Base-by-base conservation (phyloP, 2,888 invertebrate species). In the Megastigmus dorsalis region DNA sequence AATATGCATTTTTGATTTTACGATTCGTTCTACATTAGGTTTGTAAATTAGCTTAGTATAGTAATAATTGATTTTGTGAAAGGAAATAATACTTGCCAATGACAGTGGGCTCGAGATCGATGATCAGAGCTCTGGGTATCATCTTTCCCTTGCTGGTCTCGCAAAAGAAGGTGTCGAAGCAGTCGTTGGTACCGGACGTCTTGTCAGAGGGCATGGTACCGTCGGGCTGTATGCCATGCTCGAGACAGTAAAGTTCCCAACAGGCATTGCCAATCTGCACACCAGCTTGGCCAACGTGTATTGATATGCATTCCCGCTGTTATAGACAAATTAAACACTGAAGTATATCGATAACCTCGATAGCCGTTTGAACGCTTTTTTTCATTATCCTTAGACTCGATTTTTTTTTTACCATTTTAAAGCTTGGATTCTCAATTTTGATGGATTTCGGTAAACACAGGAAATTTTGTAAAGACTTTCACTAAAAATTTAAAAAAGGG, bases 81-180 rank as follows among this genome's bases (percentile, higher is more conserved):
- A n/a, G n/a, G n/a, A n/a, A n/a, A n/a, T n/a, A n/a, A 41, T 30
- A 33, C n/a, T 23, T 82, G 91, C 91, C 91, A 78, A 98, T 96
- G 84, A 98, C 98, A 80, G 97, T 97, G 77, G 98, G 98, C 89
- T 98, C 98, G 88, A 98, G 90, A 89, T 98, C 98, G 6, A 98
- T 97, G 85, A 97, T 97, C 71, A 97, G 96, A 45, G 95, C 96
- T 82, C 97, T 91, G 62, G 97, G 97, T 9, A 98, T 97, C 87
- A 98, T 97, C 87, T 98, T 98, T 84, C 97, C 98, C 43, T 96
- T 95, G 63, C 96, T 96, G 70, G 97, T 98, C 89, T 98, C 97
- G 83, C 94, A 94, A 92, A 95, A 95, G 92, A 95, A 95, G 68
- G 95, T 97, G 90, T 97, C 97, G 91, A 96, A 97, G 75, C 95